Conservation (phyloP, 2,888 invertebrate genomes). For the Carpatolechia fugitivella region DNA sequence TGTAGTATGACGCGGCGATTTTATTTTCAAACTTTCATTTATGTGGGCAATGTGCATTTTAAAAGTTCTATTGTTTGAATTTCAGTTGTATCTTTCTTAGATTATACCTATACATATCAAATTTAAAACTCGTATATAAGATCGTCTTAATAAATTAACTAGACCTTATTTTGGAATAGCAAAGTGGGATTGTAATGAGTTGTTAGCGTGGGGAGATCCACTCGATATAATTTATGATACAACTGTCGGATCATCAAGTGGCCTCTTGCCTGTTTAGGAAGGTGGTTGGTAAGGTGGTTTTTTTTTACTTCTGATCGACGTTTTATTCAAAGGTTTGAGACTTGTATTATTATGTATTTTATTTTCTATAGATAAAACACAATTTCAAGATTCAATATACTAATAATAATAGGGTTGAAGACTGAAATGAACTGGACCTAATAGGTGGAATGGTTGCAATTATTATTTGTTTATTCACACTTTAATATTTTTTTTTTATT, state of each 20-base stretch:
- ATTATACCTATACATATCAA: no score
- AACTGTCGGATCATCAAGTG: conserved; percentile 27
- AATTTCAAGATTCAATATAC: no score
- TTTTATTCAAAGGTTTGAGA: background rate
- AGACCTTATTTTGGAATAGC: no score
- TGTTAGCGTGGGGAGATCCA: conserved; percentile 47
- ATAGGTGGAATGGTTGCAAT: no score
- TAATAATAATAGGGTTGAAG: no score
- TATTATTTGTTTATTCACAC: no score
- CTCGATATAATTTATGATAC: conserved; percentile 27
- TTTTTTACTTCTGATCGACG: background rate
- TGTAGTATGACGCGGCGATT: background rate
- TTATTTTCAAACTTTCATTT: conserved; percentile 1
- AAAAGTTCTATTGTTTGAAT: conserved; percentile 15
- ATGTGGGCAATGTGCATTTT: background rate
- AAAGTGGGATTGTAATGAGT: conserved; percentile 16
- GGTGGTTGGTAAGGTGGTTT: conserved; percentile 34
- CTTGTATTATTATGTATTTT: no score
- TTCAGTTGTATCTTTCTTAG: conserved; percentile 8
- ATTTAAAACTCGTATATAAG: no score
- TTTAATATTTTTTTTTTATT: no score
- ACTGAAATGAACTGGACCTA: no score
- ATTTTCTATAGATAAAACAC: no score
- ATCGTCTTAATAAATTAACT: no score
- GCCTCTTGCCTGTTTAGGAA: conserved; percentile 43